A percentile compares a stretch with the other conserved stretches of the same genome.
Conservation (phyloP, 2,113 vertebrate genomes). For the Tupaia tana region DNA sequence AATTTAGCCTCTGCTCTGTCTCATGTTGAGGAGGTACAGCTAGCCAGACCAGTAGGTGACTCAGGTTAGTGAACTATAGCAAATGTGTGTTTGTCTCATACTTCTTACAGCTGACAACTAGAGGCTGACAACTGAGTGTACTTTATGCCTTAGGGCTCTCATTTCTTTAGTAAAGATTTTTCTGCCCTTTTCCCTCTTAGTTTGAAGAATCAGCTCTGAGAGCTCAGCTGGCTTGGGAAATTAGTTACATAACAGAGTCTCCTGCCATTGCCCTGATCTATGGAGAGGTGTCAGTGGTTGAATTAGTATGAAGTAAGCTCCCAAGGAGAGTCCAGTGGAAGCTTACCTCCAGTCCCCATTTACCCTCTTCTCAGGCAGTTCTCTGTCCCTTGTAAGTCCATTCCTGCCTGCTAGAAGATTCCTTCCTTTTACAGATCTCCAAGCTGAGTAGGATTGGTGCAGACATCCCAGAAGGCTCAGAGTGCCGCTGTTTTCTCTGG, state of each 20-base stretch:
- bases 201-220: neutral
- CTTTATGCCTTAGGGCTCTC: neutral
- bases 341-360: neutral
- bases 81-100: neutral
- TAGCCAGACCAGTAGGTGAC: neutral
- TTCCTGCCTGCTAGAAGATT: neutral
- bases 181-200: neutral
- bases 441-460: neutral
- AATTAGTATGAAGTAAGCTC: neutral
- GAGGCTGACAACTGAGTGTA: neutral
- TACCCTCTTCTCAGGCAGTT: neutral
- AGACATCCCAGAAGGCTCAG: neutral
- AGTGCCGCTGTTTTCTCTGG: neutral
- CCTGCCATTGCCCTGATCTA: neutral
- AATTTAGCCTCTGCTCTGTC: neutral
- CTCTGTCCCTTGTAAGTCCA: neutral
- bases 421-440: neutral
- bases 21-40: neutral
- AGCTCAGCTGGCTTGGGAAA: neutral
- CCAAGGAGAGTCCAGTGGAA: neutral
- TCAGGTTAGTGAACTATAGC: neutral
- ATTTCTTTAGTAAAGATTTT: neutral
- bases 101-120: neutral
- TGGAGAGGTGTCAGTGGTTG: neutral
- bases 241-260: neutral